Conservation (phyloP, 1,140 invertebrate genomes). For the Cyphomyrmex costatus region DNA sequence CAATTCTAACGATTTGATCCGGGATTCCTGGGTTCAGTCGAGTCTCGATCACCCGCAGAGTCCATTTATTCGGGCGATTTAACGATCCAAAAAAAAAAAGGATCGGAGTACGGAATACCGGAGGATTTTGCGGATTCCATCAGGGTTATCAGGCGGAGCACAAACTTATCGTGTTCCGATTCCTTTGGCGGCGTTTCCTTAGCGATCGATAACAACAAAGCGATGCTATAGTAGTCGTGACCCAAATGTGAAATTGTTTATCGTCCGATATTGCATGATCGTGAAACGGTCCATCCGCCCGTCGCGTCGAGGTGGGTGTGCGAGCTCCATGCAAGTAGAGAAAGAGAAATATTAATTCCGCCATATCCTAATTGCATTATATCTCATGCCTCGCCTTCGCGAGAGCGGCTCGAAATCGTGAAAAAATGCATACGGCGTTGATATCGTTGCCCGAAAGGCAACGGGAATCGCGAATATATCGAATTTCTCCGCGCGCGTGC, state of each 20-base stretch:
- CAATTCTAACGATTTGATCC: constrained; percentile 7
- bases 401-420: constrained; percentile 2
- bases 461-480: constrained; percentile 46
- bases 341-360: constrained; percentile 17
- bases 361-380: constrained; percentile 39
- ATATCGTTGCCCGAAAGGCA: constrained; percentile 19
- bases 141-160: constrained; percentile 15
- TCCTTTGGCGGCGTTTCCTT: constrained; percentile 25
- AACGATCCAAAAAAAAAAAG: not conserved
- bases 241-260: constrained; percentile 45
- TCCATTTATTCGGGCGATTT: not conserved
- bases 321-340: not conserved
- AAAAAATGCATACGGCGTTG: not conserved
- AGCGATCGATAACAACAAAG: constrained; percentile 42
- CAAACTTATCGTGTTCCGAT: constrained; percentile 42
- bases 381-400: constrained; percentile 48
- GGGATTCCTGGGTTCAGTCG: not conserved
- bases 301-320: not conserved
- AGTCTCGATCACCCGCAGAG: not conserved
- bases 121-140: constrained; percentile 28
- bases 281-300: not conserved
- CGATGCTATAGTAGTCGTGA: constrained; percentile 40
- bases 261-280: constrained; percentile 20
- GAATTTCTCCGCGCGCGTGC: constrained; percentile 6
- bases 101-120: constrained; percentile 6